Conservation (phyloP, 37 sponge, comb jelly and placozoan species). For the Dysidea cf. avara region DNA sequence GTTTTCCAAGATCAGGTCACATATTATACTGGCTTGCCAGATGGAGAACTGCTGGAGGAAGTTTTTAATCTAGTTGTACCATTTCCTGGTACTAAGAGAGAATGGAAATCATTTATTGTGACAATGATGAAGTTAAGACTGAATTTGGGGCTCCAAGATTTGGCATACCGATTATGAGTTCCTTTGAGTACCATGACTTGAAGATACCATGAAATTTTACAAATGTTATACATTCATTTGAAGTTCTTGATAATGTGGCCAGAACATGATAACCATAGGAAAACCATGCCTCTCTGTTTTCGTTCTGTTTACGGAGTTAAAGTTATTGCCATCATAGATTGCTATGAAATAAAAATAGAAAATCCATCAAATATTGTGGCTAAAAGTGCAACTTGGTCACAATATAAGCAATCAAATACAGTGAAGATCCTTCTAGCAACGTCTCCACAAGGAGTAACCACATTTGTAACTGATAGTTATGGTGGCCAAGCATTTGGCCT, state of each 20-base stretch:
- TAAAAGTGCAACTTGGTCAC: conserved; percentile 52
- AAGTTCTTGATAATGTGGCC: conserved; percentile 66
- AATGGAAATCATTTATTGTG: conserved; percentile 40
- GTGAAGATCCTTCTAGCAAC: conserved; percentile 58
- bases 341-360: conserved; percentile 72
- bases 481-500: conserved; percentile 73
- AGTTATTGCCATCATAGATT: conserved; percentile 61
- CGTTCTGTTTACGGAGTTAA: conserved; percentile 27
- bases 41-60: background rate
- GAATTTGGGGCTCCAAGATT: conserved; percentile 26
- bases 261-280: conserved; percentile 32
- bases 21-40: conserved; percentile 12
- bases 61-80: background rate
- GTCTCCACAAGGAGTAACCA: conserved; percentile 67
- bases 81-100: too few relatives aligned
- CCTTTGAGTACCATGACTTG: conserved; percentile 34
- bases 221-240: conserved; percentile 15
- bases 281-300: conserved; percentile 65
- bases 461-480: conserved; percentile 60
- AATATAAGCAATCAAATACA: conserved; percentile 71
- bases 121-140: conserved; percentile 53
- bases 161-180: conserved; percentile 60
- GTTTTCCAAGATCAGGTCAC: too few relatives aligned
- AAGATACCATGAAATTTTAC: conserved; percentile 23
- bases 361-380: conserved; percentile 51